Base-by-base conservation (phyloP, 1,140 invertebrate genomes). In the Archivesica marissinica region DNA sequence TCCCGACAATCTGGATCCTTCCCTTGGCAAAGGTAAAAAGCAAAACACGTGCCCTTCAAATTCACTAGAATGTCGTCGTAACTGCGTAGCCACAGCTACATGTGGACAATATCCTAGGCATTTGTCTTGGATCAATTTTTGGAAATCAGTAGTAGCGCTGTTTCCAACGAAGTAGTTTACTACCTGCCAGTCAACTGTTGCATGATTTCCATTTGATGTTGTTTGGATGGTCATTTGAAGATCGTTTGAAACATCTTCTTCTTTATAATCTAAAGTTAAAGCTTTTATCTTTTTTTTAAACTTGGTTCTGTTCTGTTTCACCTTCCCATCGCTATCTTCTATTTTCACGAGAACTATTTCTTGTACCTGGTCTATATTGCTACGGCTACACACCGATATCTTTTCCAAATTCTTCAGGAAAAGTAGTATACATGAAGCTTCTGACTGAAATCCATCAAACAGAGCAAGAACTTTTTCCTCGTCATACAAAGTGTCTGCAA, bases 31-130 rank as follows among this genome's bases (percentile, higher is more conserved):
- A 13, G 93, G 93, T 20, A 93, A 66, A 54, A 92, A 91, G 74
- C 92, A 93, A 80, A 92, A 93, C 1, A 93, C 68, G 44, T 92
- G 91, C 3, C 92, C 92, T 44, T 81, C 64, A 44, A 85, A 86
- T 28, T 59, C 28, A 9, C 72, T 52, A n/a, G 15, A 44, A 30
- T n/a, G 54, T 33, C 39, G n/a, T 30, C 54, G 13, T 15, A 81
- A n/a, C 23, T 86, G 88, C 20, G 89, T 70, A 41, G 91, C 91
- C 52, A 89, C 86, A 17, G 90, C 89, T 30, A 92, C 91, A 80
- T 89, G 91, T 25, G 92, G 91, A 77, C 87, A 86, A 33, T 90
- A 89, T 13, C 78, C 78, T 35, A 90, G 38, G 7, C 38, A 64
- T 61, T 74, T 47, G n/a, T 89, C 87, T 23, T 76, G 11, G n/a